Conservation (phyloP, 2,888 invertebrate species). For the Sarcophaga caerulescens region DNA sequence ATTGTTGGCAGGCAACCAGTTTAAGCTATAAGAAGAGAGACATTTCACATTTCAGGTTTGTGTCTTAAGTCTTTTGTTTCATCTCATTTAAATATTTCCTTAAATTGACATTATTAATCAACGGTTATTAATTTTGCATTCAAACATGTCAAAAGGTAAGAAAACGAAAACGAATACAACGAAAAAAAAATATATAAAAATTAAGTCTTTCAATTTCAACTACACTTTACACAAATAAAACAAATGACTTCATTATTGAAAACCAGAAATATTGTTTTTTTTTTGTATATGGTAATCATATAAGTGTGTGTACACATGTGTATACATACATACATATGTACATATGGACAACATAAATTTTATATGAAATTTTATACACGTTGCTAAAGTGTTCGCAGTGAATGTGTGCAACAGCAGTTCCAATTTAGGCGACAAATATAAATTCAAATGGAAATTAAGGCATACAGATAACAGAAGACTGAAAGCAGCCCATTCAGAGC, state of each 20-base stretch:
- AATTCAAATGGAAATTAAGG: slow-evolving; percentile 69
- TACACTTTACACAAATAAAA: slow-evolving; percentile 43
- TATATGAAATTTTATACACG: slow-evolving; percentile 7
- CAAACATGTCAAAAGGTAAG: background rate
- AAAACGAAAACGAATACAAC: slow-evolving; percentile 8
- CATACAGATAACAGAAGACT: slow-evolving; percentile 64
- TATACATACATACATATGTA: background rate
- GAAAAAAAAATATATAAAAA: background rate
- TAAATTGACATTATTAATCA: slow-evolving; percentile 69
- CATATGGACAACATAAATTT: slow-evolving; percentile 12
- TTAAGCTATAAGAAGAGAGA: slow-evolving; percentile 4
- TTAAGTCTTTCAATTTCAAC: slow-evolving; percentile 47
- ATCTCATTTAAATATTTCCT: slow-evolving; percentile 65
- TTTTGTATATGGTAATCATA: background rate
- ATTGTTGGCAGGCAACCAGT: slow-evolving; percentile 7
- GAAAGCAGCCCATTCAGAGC: slow-evolving; percentile 55
- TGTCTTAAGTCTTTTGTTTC: slow-evolving; percentile 54
- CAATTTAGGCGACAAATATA: slow-evolving; percentile 71
- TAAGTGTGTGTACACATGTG: background rate
- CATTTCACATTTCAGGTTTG: slow-evolving; percentile 32
- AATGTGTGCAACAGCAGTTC: slow-evolving; percentile 63
- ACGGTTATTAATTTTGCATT: slow-evolving; percentile 68
- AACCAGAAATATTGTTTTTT: slow-evolving; percentile 54
- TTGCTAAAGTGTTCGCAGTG: background rate
- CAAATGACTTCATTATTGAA: slow-evolving; percentile 67